Conservation (phyloP, 1,140 invertebrate genomes). For the Leptinotarsa defecta region DNA sequence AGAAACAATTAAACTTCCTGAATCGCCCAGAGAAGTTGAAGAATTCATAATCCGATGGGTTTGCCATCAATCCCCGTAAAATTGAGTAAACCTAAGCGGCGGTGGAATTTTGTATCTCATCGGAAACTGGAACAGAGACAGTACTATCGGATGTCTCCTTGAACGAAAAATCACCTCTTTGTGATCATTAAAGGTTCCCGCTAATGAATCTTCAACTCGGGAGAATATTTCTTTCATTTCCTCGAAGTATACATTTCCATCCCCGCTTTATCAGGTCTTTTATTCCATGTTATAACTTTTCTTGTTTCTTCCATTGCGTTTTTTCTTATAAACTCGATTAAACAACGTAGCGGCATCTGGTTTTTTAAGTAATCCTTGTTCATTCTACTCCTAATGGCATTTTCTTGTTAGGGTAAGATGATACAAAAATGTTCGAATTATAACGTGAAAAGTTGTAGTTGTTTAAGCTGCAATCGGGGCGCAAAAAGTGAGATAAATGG, state of each 20-base stretch:
- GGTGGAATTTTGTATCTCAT: neutral
- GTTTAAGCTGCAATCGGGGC: neutral
- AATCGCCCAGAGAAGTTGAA: neutral
- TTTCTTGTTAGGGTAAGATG: neutral
- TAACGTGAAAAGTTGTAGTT: neutral
- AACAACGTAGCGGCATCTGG: conserved; percentile 1
- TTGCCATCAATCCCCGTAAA: neutral
- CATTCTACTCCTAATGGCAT: conserved; percentile 2
- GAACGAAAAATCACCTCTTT: neutral
- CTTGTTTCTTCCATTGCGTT: neutral
- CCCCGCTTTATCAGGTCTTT: neutral
- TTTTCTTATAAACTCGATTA: conserved; percentile 1
- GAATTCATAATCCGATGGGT: too few relatives aligned
- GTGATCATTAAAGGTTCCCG: neutral
- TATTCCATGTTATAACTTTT: neutral
- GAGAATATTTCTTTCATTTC: neutral
- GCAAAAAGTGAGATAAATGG: neutral
- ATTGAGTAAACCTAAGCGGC: neutral
- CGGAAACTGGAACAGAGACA: neutral
- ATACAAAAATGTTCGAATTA: neutral
- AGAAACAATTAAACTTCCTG: neutral
- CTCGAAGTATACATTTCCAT: neutral
- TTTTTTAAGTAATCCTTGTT: neutral
- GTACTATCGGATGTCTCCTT: neutral
- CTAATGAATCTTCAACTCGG: neutral